Percentiles rank a stretch among this genome's conserved stretches.
Evolutionary conservation across 2,113 vertebrate genomes (phyloP).

Genomic region (Ornithorhynchus anatinus): DNA sequence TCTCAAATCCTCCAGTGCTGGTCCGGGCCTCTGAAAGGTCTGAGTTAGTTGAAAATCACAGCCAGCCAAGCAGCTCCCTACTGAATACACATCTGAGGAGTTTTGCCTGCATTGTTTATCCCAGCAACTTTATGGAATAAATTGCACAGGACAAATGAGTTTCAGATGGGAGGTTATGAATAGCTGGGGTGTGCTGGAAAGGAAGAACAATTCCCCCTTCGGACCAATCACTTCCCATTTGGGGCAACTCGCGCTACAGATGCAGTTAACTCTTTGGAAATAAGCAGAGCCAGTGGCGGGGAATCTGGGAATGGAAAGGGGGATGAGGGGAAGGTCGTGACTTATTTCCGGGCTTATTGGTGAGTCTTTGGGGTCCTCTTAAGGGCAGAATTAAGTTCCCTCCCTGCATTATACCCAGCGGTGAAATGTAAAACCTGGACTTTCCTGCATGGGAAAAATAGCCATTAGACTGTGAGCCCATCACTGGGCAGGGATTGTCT

Average conservation of each 20-base stretch:
- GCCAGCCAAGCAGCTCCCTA: slow-evolving; percentile 23
- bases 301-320: not conserved
- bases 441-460: not conserved
- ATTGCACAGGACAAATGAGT: slow-evolving; percentile 60
- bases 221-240: slow-evolving; percentile 52
- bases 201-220: slow-evolving; percentile 47
- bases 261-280: slow-evolving; percentile 10
- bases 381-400: not conserved
- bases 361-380: not conserved
- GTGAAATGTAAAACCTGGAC: not conserved
- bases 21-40: slow-evolving; percentile 38
- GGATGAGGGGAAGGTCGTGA: not conserved
- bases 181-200: slow-evolving; percentile 39
- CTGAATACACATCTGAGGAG: slow-evolving; percentile 54
- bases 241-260: slow-evolving; percentile 25
- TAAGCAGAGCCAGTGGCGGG: slow-evolving; percentile 18
- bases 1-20: not conserved
- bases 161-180: slow-evolving; percentile 58
- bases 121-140: slow-evolving; percentile 60
- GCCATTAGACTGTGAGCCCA: no score
- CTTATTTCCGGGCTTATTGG: no score
- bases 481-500: no score
- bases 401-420: not conserved
- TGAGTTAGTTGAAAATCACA: slow-evolving; percentile 40
- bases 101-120: slow-evolving; percentile 57